phyloP scores from a whole-genome alignment of 2,113 vertebrate species.

The Halichoerus grypus region DNA sequence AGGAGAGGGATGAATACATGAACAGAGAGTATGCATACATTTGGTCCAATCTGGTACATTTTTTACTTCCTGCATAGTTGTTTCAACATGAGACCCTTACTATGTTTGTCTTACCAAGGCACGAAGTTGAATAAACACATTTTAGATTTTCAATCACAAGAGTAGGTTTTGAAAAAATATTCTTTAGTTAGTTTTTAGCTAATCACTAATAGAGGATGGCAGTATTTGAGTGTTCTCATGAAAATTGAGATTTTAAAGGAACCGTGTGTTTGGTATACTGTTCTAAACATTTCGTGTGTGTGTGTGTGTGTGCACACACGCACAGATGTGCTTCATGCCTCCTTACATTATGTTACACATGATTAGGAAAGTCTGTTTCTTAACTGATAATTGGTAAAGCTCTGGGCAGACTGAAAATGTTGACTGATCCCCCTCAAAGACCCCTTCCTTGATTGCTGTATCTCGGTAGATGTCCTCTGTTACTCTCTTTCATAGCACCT shows the following conservation, averaged over 20 bases:
- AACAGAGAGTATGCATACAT: not conserved
- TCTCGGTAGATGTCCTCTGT: not conserved
- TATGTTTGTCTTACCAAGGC: not conserved
- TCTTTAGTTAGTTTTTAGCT: not conserved
- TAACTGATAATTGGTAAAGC: not conserved
- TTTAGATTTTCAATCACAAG: not conserved
- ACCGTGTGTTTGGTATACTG: not conserved
- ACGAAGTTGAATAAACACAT: not conserved
- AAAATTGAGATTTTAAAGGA: slow-evolving; percentile 26
- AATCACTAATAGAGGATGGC: not conserved
- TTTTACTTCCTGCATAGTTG: not conserved
- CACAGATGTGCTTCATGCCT: not conserved
- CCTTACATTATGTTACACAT: not conserved
- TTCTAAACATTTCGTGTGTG: not conserved
- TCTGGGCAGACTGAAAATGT: not conserved
- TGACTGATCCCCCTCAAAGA: not conserved
- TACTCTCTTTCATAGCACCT: not conserved
- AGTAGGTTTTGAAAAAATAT: not conserved
- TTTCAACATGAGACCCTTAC: not conserved
- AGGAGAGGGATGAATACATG: not conserved
- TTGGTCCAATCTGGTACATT: not conserved
- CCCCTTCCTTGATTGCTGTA: not conserved
- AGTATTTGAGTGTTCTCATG: not conserved
- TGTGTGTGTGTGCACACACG: too few relatives aligned
- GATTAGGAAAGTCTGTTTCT: not conserved